These are phyloP conservation scores for Crenuchus spilurus DNA, from an alignment of 2,797 vertebrate genomes.

Conservation along the genomic window DNA sequence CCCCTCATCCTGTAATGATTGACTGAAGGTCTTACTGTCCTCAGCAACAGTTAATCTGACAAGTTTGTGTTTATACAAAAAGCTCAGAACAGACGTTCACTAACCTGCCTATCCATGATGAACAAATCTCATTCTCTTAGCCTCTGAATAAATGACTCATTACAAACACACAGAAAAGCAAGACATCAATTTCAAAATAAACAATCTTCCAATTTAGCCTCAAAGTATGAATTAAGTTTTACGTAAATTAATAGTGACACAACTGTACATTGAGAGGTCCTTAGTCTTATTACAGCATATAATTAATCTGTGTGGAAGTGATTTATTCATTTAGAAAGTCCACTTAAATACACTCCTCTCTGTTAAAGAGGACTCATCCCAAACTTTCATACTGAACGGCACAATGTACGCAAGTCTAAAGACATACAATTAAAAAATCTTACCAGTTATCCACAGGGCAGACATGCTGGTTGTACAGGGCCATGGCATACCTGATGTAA, in stretches of 20 bases:
- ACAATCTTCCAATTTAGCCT: no score
- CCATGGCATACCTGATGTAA: conserved; percentile 79
- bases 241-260: no score
- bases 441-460: conserved; percentile 85
- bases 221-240: no score
- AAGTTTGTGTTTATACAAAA: not conserved
- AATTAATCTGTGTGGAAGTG: no score
- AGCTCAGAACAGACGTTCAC: not conserved
- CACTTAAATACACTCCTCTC: no score
- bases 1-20: conserved; percentile 26
- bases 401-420: no score
- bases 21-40: conserved; percentile 22
- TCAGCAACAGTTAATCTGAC: conserved; percentile 14
- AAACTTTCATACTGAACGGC: no score
- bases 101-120: conserved; percentile 2
- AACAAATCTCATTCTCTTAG: conserved; percentile 4
- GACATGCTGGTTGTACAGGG: conserved; percentile 83
- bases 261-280: no score
- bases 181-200: not conserved
- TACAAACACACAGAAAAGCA: not conserved
- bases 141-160: conserved; percentile 28
- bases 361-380: no score
- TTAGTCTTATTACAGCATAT: no score
- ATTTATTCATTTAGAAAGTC: no score
- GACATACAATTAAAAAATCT: conserved; percentile 33